These are phyloP conservation scores for Pipistrellus pipistrellus DNA, from an alignment of 2,797 vertebrate species.

Conservation along the genomic window DNA sequence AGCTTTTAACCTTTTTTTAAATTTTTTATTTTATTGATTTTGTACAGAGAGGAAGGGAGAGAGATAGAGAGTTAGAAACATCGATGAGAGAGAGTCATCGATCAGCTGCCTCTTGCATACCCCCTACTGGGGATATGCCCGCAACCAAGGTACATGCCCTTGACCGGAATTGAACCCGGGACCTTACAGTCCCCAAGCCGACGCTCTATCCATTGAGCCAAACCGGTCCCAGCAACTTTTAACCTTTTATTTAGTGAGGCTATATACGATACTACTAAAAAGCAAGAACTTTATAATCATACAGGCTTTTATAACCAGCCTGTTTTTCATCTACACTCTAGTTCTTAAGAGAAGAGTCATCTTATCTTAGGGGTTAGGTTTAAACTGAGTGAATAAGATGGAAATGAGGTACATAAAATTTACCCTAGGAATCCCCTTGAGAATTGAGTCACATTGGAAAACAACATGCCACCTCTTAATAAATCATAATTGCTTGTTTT, in stretches of 20 bases:
- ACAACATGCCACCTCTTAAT: background rate
- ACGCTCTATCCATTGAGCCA: too few relatives aligned
- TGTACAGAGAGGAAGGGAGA: too few relatives aligned
- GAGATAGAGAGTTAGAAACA: too few relatives aligned
- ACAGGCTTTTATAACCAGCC: background rate
- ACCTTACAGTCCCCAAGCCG: too few relatives aligned
- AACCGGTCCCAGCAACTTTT: too few relatives aligned
- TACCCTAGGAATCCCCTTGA: background rate
- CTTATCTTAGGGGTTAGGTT: background rate
- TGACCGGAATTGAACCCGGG: too few relatives aligned
- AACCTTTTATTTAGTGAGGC: background rate
- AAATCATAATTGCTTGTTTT: background rate
- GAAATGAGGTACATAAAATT: background rate
- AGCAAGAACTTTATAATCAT: slow-evolving; percentile 19
- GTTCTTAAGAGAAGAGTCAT: background rate
- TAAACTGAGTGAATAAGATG: background rate
- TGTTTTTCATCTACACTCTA: background rate
- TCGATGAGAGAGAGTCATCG: too few relatives aligned
- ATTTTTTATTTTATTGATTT: too few relatives aligned
- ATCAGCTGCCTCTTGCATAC: too few relatives aligned
- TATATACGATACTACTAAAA: background rate
- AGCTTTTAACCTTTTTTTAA: slow-evolving; percentile 5
- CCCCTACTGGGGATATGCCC: too few relatives aligned
- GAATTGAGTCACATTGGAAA: background rate
- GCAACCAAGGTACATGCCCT: too few relatives aligned